Evolutionary conservation across 2,113 vertebrate genomes (phyloP), one percentile per base, ranked within the genome.

Genomic region (Microtus oregoni): DNA sequence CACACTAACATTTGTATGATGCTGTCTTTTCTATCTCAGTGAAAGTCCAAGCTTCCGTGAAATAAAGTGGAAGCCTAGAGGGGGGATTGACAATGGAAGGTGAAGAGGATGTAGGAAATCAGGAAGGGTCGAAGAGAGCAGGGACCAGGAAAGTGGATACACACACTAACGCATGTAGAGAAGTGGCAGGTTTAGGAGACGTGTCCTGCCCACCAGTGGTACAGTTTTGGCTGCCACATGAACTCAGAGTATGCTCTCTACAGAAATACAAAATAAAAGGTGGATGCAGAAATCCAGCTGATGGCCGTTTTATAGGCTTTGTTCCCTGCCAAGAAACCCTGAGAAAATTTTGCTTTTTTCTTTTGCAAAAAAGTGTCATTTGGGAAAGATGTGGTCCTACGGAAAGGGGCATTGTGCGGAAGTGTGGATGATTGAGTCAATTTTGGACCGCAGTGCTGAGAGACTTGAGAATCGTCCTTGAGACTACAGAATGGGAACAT

Each of bases 141-240:
- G 44, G 65, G 4, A 50, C 3, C 44, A 68, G 30, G 28, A 22
- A 22, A 0, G 35, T 3, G 9, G 68, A 41, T 17, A 67, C 7
- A 3, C 5, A 22, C 1, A 63, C 24, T 67, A 38, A 68, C 12
- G 5, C 9, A 52, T 52, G 22, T 41, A 11, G 65, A 41, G 67
- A 70, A 47, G 24, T 68, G 17, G 12, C 6, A 67, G 8, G 1
- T 63, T 70, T 93, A 68, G 9, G 47, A 61, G 35, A 28, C 20
- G 7, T 14, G 38, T 70, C 20, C 17, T 44, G 17, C 17, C 20
- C 38, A 68, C 32, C n/a, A 30, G 44, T 7, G n/a, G 35, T 22
- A 8, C 24, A 19, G 24, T 11, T 5, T 22, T 0, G 3, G 44
- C 7, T 20, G 44, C 32, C 22, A 65, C 0, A 1, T 17, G 12